phyloP scores from a whole-genome alignment of 2,113 vertebrate species.

The Egretta garzetta region DNA sequence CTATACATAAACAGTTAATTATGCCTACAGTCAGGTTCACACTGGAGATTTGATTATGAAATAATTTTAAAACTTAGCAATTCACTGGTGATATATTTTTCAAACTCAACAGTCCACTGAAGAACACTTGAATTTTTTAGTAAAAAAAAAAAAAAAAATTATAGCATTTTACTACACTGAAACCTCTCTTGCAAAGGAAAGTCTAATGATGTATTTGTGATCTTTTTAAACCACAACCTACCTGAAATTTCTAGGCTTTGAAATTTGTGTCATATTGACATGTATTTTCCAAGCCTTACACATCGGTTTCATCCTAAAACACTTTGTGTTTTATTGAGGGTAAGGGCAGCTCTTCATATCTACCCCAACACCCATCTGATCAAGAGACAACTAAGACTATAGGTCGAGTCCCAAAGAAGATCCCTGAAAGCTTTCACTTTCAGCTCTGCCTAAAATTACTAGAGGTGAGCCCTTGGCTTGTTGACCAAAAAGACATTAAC shows the following conservation, averaged over 20 bases:
- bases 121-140: neutral
- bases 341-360: neutral
- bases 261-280: neutral
- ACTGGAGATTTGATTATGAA: neutral
- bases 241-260: neutral
- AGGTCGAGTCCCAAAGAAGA: neutral
- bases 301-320: neutral
- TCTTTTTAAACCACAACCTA: neutral
- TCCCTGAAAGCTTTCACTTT: neutral
- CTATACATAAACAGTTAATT: neutral
- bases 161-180: neutral
- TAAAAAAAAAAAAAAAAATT: neutral
- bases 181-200: neutral
- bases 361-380: neutral
- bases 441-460: neutral
- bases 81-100: neutral
- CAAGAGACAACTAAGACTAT: neutral
- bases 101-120: neutral
- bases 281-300: neutral
- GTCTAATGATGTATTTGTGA: neutral
- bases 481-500: neutral
- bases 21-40: neutral
- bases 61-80: neutral
- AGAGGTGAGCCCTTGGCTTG: neutral
- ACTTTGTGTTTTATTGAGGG: neutral